These are phyloP conservation scores for Matsumurasca onukii DNA, from an alignment of 1,140 invertebrate species.

Conservation along the genomic window DNA sequence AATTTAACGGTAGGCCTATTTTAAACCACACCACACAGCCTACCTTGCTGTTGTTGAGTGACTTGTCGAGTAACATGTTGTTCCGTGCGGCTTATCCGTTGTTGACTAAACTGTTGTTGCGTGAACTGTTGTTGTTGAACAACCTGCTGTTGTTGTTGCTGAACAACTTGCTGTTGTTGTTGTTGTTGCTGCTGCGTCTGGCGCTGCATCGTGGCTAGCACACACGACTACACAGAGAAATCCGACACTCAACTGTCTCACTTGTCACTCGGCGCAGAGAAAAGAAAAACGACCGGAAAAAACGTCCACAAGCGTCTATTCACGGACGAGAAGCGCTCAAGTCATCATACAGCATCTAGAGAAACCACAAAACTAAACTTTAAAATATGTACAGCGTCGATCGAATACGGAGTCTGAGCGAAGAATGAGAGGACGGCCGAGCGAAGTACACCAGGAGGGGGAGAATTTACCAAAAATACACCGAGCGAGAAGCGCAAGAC, in stretches of 20 bases:
- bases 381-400: constrained; percentile 75
- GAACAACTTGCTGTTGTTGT: constrained; percentile 30
- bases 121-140: constrained; percentile 55
- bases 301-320: constrained; percentile 25
- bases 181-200: constrained; percentile 58
- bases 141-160: constrained; percentile 39
- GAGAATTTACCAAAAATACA: constrained; percentile 23
- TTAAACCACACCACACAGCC: too few relatives aligned
- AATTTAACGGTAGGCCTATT: too few relatives aligned
- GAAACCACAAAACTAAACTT: constrained; percentile 32
- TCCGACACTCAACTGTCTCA: constrained; percentile 35
- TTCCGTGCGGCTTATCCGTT: constrained; percentile 55
- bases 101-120: constrained; percentile 50
- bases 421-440: constrained; percentile 14
- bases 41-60: constrained; percentile 68
- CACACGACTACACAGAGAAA: constrained; percentile 34
- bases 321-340: constrained; percentile 34
- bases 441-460: constrained; percentile 11
- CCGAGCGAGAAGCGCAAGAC: constrained; percentile 13
- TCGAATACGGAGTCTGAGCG: constrained; percentile 82
- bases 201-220: constrained; percentile 55
- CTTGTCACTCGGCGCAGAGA: neutral
- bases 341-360: constrained; percentile 29
- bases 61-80: constrained; percentile 74
- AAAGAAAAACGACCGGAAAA: constrained; percentile 12